Base-by-base conservation (phyloP, 2,888 invertebrate species). In the Heliconius charithonia region DNA sequence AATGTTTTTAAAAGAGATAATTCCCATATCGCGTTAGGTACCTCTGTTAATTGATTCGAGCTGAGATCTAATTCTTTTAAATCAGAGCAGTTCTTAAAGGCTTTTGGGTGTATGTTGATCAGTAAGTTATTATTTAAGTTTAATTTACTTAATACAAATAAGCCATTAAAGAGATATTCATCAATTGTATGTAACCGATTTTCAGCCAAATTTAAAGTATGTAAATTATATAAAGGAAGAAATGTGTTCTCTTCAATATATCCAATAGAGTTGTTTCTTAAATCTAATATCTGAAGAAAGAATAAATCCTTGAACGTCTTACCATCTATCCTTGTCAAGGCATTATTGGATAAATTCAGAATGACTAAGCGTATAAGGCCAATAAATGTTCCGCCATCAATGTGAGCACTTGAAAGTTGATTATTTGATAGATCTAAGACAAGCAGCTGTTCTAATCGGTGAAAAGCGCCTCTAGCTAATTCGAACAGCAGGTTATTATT, bases 161-260 rank as follows among this genome's bases (percentile, higher is more conserved):
- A 95, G 63, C 98, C 98, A 91, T 98, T 97, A 91, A 98, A 97
- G 82, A 98, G 95, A 86, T 97, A 96, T 84, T 97, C 96, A 80
- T 97, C 97, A 88, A 98, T 96, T 41, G 97, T 97, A 89, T 97
- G 97, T 79, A 98, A 95, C 77, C 97, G 96, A 91, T 99, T 99
- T 91, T 98, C 97, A 66, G 98, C 98, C 85, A 99, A 94, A 91
- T 98, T 98, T 80, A 99, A 93, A 2, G 98, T 98, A 91, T 98
- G 98, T 84, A 99, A 95, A 93, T 98, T 98, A 92, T 98, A 98
- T 79, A 98, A 95, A 16, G 98, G 97, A 85, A 97, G 93, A 88
- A 99, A 98, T 76, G 98, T 97, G 87, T 97, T 97, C 85, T 97
- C 97, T 92, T 98, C 97, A 86, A 98, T 97, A 86, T 97, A 97